Conservation (phyloP, 2,888 invertebrate genomes). For the Habrosyne pyritoides region DNA sequence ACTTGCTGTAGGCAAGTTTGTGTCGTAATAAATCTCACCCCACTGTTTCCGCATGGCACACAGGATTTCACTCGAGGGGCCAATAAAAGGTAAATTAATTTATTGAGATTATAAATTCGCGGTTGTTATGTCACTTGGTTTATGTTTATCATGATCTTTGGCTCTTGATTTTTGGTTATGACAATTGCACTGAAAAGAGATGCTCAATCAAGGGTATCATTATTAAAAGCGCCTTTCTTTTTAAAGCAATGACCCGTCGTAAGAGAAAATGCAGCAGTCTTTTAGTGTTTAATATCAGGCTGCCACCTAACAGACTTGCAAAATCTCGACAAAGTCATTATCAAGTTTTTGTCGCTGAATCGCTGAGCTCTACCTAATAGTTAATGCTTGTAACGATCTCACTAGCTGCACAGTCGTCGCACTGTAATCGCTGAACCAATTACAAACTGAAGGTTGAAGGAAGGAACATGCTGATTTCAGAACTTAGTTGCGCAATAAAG, state of each 20-base stretch:
- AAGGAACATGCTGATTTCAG: not conserved
- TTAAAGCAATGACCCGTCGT: too few species aligned
- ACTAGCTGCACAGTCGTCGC: not conserved
- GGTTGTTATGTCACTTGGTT: not conserved
- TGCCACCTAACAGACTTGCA: too few species aligned
- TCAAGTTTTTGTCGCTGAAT: not conserved
- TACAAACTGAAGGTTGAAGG: constrained; percentile 2
- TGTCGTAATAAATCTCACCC: not conserved
- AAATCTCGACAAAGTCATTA: not conserved
- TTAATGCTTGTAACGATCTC: not conserved
- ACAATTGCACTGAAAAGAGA: not conserved
- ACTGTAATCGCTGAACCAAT: constrained; percentile 4
- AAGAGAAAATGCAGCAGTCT: not conserved
- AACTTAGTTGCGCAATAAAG: not conserved
- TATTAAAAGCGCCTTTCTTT: too few species aligned
- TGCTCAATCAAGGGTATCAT: too few species aligned
- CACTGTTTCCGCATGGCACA: constrained; percentile 2
- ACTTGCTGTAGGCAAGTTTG: not conserved
- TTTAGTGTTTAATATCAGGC: not conserved
- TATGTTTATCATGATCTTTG: not conserved
- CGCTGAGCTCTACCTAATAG: not conserved
- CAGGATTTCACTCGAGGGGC: not conserved
- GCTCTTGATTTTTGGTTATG: not conserved
- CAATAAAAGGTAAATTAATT: constrained; percentile 1
- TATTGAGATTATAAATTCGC: not conserved